Percentiles rank a stretch among this genome's conserved stretches.
phyloP scores from a whole-genome alignment of 1,140 invertebrate genomes.

The Drosophila tropicalis region DNA sequence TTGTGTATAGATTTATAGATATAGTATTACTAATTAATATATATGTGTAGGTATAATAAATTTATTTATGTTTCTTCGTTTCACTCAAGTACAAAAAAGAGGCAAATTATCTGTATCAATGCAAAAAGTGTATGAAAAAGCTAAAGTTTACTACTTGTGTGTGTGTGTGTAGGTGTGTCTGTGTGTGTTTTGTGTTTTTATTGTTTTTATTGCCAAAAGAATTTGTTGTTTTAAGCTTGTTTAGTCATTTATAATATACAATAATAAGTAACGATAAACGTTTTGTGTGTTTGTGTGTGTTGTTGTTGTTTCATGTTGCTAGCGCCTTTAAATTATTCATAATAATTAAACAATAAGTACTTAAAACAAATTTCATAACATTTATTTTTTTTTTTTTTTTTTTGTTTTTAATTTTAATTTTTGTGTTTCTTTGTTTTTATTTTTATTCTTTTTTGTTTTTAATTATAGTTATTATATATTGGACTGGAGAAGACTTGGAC shows the following conservation, averaged over 20 bases:
- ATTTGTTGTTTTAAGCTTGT: slow-evolving; percentile 57
- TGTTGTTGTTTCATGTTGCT: slow-evolving; percentile 16
- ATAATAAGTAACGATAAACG: slow-evolving; percentile 75
- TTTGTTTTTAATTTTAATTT: slow-evolving; percentile 13
- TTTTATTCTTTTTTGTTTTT: slow-evolving; percentile 5
- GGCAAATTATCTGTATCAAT: slow-evolving; percentile 13
- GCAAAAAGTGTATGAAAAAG: slow-evolving; percentile 13
- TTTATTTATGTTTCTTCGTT: slow-evolving; percentile 16
- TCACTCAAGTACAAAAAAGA: slow-evolving; percentile 21
- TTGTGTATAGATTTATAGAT: slow-evolving; percentile 15
- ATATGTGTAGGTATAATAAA: slow-evolving; percentile 44
- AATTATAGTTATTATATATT: slow-evolving; percentile 60
- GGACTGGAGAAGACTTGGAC: slow-evolving; percentile 64
- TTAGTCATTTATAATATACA: slow-evolving; percentile 77
- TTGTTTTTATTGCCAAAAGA: slow-evolving; percentile 69
- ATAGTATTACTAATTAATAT: slow-evolving; percentile 59
- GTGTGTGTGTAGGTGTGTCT: slow-evolving; percentile 12
- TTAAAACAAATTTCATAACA: slow-evolving; percentile 80
- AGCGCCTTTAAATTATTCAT: slow-evolving; percentile 47
- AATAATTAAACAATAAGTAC: slow-evolving; percentile 80
- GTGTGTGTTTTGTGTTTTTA: slow-evolving; percentile 38
- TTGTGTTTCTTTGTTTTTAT: slow-evolving; percentile 21
- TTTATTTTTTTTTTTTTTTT: slow-evolving; percentile 49
- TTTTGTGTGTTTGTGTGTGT: slow-evolving; percentile 28
- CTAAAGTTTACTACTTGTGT: slow-evolving; percentile 14